Conservation (phyloP, 2,888 invertebrate species). For the Nezara viridula region DNA sequence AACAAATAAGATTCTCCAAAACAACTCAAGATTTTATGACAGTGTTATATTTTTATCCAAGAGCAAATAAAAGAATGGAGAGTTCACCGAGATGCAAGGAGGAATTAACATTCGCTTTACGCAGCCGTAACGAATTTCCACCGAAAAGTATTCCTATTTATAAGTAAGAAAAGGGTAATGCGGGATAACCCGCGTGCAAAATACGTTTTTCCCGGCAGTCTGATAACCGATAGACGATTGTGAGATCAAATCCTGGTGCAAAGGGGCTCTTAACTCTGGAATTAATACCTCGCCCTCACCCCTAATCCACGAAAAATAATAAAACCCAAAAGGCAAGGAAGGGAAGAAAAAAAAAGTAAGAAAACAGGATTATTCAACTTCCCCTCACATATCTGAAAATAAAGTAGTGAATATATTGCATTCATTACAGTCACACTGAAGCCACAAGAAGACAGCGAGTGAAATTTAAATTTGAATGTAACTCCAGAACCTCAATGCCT, state of each 20-base stretch:
- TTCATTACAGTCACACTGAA: not conserved
- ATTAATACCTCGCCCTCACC: no score
- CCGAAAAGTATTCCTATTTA: not conserved
- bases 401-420: not conserved
- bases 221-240: no score
- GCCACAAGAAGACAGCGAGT: not conserved
- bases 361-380: constrained; percentile 4
- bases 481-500: not conserved
- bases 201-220: no score
- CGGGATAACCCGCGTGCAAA: no score
- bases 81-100: not conserved
- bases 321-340: no score
- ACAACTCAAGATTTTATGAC: not conserved
- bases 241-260: no score
- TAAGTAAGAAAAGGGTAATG: no score
- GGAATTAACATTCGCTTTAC: not conserved
- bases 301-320: no score
- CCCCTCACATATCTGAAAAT: not conserved
- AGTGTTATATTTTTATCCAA: not conserved
- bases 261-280: no score
- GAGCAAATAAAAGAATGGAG: no score
- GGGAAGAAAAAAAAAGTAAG: no score
- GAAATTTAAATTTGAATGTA: not conserved
- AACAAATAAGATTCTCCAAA: no score
- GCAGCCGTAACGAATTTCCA: not conserved